Evolutionary conservation across 2,888 invertebrate genomes (phyloP), one percentile per base, ranked within the genome.

Genomic region (Thysanoteuthis rhombus): DNA sequence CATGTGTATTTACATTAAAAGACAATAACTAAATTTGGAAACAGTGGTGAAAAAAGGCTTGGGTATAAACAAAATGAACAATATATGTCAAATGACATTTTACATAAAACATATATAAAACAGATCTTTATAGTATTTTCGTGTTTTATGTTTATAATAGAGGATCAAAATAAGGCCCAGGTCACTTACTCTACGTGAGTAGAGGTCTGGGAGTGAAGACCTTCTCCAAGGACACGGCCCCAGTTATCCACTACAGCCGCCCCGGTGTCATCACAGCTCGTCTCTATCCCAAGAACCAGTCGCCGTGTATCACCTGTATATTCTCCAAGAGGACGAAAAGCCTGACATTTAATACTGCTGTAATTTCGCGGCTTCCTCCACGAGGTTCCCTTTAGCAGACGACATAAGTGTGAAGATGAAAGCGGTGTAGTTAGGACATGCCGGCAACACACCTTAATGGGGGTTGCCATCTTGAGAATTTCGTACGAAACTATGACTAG

Each of bases 201-300:
- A 95, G 97, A 97, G 95, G 98, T 98, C 97, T 99, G 99, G 0
- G 99, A 99, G 96, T 98, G 97, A 58, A 98, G 97, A 58, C 98
- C 98, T 97, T 99, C 98, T 25, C 98, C 98, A 92, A 99, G 97
- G 95, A 99, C 97, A 94, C 97, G 97, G 47, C 98, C 98, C 94
- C 97, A 96, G 39, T 97, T 97, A 97, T 98, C 98, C 19, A 99
- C 98, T 94, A 99, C 97, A 90, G 99, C 99, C 96, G 98, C 98
- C 40, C 99, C 99, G 1, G 99, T 99, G 97, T 99, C 99, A 97
- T 99, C 99, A 97, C 99, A 99, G 94, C 99, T 99, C 10, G 99
- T 99, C 98, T 99, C 99, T 95, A 99, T 99, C 16, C 99, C 99
- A 95, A 99, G 97, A 93, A 99, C 96, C 38, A 93, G 52, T 45